Conservation (phyloP, 2,113 vertebrate genomes). For the Gymnobelideus leadbeateri region DNA sequence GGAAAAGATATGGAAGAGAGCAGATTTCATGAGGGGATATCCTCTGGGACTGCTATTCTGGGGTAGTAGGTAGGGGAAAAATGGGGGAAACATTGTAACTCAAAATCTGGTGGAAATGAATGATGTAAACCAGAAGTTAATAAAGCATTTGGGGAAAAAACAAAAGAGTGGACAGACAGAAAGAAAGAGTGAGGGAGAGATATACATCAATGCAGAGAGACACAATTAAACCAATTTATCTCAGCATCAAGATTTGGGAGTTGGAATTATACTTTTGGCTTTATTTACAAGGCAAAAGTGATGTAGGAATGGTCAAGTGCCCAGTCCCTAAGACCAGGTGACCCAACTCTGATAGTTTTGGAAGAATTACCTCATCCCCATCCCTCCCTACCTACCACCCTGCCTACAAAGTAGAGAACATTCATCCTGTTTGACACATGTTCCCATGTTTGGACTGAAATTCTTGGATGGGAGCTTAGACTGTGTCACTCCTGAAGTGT, state of each 20-base stretch:
- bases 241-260: neutral
- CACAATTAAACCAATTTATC: neutral
- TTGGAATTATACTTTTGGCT: neutral
- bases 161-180: no score
- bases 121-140: no score
- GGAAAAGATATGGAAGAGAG: no score
- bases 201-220: neutral
- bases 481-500: conserved; percentile 50
- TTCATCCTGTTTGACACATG: accelerated
- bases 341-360: neutral
- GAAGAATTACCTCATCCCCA: neutral
- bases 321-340: neutral
- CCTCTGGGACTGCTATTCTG: no score
- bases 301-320: neutral
- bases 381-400: neutral
- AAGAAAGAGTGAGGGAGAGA: neutral
- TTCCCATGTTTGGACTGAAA: neutral
- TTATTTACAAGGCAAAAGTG: neutral
- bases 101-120: no score
- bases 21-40: no score
- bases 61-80: no score
- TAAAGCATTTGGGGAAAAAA: no score
- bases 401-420: accelerated
- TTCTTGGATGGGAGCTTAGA: conserved; percentile 28
- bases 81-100: no score